Percentiles rank a stretch among this genome's conserved stretches.
Evolutionary conservation across 2,113 vertebrate genomes (phyloP).

Genomic region (Pontoporia blainvillei): DNA sequence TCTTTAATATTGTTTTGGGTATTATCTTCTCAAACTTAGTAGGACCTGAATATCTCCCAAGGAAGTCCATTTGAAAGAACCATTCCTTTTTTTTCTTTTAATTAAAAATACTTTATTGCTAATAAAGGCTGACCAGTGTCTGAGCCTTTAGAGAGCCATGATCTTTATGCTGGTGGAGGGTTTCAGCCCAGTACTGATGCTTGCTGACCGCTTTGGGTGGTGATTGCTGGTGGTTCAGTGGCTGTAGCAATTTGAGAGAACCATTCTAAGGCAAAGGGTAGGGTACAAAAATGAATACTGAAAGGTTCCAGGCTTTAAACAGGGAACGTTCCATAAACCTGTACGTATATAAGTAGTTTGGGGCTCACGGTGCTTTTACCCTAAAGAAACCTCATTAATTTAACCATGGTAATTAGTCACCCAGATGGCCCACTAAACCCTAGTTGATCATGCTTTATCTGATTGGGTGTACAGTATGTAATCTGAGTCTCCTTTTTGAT

Average conservation of each 20-base stretch:
- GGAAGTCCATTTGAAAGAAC: not conserved
- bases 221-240: not conserved
- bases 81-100: not conserved
- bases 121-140: not conserved
- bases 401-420: too few relatives aligned
- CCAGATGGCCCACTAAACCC: not conserved
- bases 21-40: not conserved
- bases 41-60: not conserved
- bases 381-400: not conserved
- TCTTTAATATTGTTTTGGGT: not conserved
- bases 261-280: not conserved
- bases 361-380: not conserved
- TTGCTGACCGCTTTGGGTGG: not conserved
- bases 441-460: not conserved
- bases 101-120: not conserved
- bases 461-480: accelerated
- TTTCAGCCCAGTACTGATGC: not conserved
- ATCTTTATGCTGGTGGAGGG: not conserved
- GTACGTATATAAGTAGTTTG: not conserved
- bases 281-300: not conserved
- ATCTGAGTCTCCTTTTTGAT: too few relatives aligned
- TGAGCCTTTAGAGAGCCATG: not conserved
- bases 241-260: not conserved
- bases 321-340: not conserved
- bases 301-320: not conserved